Evolutionary conservation across 2,888 invertebrate species (phyloP).

Genomic region (Trilocha varians): DNA sequence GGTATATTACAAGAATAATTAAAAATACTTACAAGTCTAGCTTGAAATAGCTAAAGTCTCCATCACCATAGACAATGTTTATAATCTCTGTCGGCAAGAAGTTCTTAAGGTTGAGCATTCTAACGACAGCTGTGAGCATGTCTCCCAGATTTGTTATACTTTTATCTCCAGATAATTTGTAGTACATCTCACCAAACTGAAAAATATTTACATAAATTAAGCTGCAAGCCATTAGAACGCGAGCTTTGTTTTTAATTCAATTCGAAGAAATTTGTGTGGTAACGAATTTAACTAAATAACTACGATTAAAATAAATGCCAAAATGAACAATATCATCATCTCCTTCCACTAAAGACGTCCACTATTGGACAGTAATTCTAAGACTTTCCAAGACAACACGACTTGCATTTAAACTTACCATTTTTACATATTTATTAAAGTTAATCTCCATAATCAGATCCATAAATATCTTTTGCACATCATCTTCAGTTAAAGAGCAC

Average conservation of each 20-base stretch:
- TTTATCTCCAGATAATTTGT: slow-evolving; percentile 60
- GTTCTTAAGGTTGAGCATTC: slow-evolving; percentile 51
- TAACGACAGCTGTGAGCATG: slow-evolving; percentile 51
- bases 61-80: slow-evolving; percentile 26
- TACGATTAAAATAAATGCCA: too few relatives aligned
- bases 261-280: too few relatives aligned
- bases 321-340: too few relatives aligned
- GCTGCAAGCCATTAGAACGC: not conserved
- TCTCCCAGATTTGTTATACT: slow-evolving; percentile 51
- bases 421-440: slow-evolving; percentile 63
- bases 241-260: not conserved
- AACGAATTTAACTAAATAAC: too few relatives aligned
- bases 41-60: slow-evolving; percentile 51
- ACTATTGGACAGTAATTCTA: too few relatives aligned
- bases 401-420: slow-evolving; percentile 60
- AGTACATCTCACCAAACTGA: slow-evolving; percentile 61
- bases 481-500: slow-evolving; percentile 47
- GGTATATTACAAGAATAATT: not conserved
- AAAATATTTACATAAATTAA: slow-evolving; percentile 2
- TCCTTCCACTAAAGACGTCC: too few relatives aligned
- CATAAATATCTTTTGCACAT: slow-evolving; percentile 53
- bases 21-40: slow-evolving; percentile 45
- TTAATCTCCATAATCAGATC: slow-evolving; percentile 62
- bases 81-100: slow-evolving; percentile 63
- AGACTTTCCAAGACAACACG: too few relatives aligned